Conservation (phyloP, 2,888 invertebrate species). For the Ariolimax columbianus region DNA sequence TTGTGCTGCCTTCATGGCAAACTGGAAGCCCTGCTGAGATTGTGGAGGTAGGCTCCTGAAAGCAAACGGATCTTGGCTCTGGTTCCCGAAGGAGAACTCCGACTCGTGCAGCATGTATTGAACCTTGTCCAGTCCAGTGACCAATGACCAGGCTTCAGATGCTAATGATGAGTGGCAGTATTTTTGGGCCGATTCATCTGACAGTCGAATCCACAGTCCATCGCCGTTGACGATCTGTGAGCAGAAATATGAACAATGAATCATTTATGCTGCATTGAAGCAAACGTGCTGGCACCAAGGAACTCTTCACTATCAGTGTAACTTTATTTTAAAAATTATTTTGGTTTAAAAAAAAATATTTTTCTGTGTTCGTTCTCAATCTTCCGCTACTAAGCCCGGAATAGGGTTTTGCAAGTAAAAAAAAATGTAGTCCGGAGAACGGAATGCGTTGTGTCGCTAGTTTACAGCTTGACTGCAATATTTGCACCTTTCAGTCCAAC, state of each 20-base stretch:
- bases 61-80: slow-evolving; percentile 67
- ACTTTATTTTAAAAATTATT: too few species aligned
- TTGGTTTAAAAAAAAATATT: too few species aligned
- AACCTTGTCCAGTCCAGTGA: slow-evolving; percentile 76
- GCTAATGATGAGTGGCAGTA: slow-evolving; percentile 84
- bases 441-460: too few species aligned
- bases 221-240: slow-evolving; percentile 92
- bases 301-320: too few species aligned
- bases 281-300: too few species aligned
- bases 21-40: slow-evolving; percentile 82
- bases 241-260: background rate
- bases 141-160: slow-evolving; percentile 86
- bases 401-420: too few species aligned
- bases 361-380: too few species aligned
- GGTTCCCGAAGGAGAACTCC: slow-evolving; percentile 71
- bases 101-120: slow-evolving; percentile 83
- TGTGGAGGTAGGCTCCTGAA: slow-evolving; percentile 66
- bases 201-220: slow-evolving; percentile 95
- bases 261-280: too few species aligned
- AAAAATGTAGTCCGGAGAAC: too few species aligned
- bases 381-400: too few species aligned
- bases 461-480: too few species aligned
- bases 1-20: slow-evolving; percentile 76
- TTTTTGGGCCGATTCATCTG: slow-evolving; percentile 85
- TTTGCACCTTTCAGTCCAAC: too few species aligned